Percentiles rank a stretch among this genome's conserved stretches.
Conservation (phyloP, 2,888 invertebrate species). For the Drosophila kanekoi region DNA sequence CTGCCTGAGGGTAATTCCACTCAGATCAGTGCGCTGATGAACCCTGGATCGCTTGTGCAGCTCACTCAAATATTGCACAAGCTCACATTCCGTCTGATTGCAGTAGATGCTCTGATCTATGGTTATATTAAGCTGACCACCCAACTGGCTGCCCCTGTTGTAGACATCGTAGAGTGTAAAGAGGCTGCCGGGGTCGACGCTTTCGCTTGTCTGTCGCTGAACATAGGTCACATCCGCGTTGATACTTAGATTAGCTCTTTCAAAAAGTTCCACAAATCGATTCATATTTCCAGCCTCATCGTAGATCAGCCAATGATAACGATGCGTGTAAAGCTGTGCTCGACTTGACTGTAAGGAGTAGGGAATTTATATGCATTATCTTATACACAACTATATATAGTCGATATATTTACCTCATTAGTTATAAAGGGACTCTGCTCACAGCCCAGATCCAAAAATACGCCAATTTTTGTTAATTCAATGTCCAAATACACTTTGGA, state of each 20-base stretch:
- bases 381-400: background rate
- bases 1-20: slow-evolving; percentile 76
- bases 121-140: slow-evolving; percentile 82
- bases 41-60: slow-evolving; percentile 64
- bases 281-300: slow-evolving; percentile 56
- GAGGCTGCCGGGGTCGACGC: background rate
- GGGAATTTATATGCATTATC: background rate
- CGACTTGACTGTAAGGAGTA: slow-evolving; percentile 68
- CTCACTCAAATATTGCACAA: slow-evolving; percentile 62
- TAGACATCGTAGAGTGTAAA: slow-evolving; percentile 81
- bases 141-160: slow-evolving; percentile 81
- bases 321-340: slow-evolving; percentile 61
- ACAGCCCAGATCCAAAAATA: slow-evolving; percentile 80
- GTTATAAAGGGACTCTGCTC: slow-evolving; percentile 55
- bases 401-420: slow-evolving; percentile 60
- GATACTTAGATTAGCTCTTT: slow-evolving; percentile 71
- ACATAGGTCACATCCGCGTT: slow-evolving; percentile 80
- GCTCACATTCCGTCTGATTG: slow-evolving; percentile 49
- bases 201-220: slow-evolving; percentile 11
- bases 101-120: slow-evolving; percentile 74
- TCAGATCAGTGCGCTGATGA: slow-evolving; percentile 75
- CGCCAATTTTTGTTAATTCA: slow-evolving; percentile 62
- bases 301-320: slow-evolving; percentile 78
- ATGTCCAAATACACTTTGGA: slow-evolving; percentile 59
- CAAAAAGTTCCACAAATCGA: slow-evolving; percentile 58